These are phyloP conservation scores for Thryonomys swinderianus DNA, from an alignment of 2,113 vertebrate genomes.

Conservation along the genomic window DNA sequence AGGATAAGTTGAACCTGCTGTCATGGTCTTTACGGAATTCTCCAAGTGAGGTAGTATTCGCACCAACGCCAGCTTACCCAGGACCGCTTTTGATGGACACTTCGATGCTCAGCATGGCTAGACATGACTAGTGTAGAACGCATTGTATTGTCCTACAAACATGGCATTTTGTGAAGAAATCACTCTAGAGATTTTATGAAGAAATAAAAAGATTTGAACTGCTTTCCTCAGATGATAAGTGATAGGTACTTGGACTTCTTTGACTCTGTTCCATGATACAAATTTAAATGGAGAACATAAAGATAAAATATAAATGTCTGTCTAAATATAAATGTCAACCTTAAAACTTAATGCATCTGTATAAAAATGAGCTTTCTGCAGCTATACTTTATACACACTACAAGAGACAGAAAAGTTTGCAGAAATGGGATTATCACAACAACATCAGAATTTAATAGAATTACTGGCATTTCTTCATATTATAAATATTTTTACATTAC, in stretches of 20 bases:
- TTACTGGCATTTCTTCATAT: slow-evolving; percentile 16
- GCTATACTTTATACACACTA: not conserved
- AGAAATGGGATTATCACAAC: not conserved
- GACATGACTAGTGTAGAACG: not conserved
- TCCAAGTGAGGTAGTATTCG: not conserved
- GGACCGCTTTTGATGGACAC: not conserved
- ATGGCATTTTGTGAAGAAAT: not conserved
- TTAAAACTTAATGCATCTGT: slow-evolving; percentile 14
- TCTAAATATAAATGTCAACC: not conserved
- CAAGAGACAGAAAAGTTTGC: not conserved
- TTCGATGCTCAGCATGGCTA: not conserved
- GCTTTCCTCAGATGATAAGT: not conserved
- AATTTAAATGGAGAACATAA: slow-evolving; percentile 20
- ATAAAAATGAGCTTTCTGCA: not conserved
- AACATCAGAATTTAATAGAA: slow-evolving; percentile 1
- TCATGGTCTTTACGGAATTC: not conserved
- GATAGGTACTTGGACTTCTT: not conserved
- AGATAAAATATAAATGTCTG: slow-evolving; percentile 39
- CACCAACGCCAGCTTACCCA: not conserved
- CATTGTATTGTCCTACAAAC: not conserved
- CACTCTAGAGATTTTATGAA: not conserved
- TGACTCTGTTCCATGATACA: not conserved
- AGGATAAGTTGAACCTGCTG: not conserved
- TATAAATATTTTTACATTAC: slow-evolving; percentile 9
- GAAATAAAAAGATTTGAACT: slow-evolving; percentile 15